These are phyloP conservation scores for Odontesthes bonariensis DNA, from an alignment of 2,113 vertebrate genomes.

Conservation along the genomic window DNA sequence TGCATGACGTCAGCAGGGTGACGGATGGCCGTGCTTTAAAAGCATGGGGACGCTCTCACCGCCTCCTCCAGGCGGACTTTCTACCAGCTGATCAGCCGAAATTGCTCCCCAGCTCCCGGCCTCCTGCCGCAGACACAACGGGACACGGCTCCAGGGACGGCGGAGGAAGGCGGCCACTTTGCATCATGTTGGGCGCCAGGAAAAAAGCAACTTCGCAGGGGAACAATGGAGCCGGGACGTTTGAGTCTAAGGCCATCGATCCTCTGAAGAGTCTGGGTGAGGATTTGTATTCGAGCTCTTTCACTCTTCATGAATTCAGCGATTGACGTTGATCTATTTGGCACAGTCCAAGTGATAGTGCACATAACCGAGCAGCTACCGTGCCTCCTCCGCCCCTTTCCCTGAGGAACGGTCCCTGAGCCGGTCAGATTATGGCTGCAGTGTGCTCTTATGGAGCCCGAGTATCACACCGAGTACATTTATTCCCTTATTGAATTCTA, in stretches of 20 bases:
- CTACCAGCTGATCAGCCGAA: neutral
- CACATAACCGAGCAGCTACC: too few species aligned
- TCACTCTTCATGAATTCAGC: too few species aligned
- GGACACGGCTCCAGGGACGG: neutral
- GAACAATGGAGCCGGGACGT: constrained; percentile 70
- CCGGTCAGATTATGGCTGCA: too few species aligned
- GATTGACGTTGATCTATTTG: too few species aligned
- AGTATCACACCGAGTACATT: too few species aligned
- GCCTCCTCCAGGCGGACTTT: neutral
- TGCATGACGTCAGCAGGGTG: constrained; percentile 34
- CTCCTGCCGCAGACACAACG: neutral
- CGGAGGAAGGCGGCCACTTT: neutral
- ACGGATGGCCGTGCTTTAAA: constrained; percentile 38
- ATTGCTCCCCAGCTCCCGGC: neutral
- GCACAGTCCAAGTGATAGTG: too few species aligned
- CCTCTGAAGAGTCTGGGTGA: constrained; percentile 79
- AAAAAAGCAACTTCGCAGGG: constrained; percentile 40
- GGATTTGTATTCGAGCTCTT: neutral
- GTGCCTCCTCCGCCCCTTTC: too few species aligned
- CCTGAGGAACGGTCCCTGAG: too few species aligned
- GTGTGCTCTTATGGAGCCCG: too few species aligned
- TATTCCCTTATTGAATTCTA: too few species aligned
- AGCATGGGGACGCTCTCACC: constrained; percentile 17
- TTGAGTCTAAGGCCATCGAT: constrained; percentile 71
- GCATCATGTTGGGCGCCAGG: constrained; percentile 70